Evolutionary conservation across 2,888 invertebrate species (phyloP).

Genomic region (Euclidia mi): DNA sequence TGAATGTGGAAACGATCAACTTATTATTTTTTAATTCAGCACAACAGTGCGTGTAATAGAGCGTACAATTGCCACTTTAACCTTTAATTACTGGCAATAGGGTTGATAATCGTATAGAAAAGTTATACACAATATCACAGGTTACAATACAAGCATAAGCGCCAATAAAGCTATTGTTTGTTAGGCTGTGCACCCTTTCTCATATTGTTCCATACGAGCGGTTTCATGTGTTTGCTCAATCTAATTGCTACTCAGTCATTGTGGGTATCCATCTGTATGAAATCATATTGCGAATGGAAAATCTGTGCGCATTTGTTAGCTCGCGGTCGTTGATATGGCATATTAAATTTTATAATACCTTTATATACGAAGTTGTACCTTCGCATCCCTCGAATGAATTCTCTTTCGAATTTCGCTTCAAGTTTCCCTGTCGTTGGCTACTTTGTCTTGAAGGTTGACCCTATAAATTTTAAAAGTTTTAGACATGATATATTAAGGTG

Average conservation of each 20-base stretch:
- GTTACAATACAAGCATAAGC: conserved; percentile 52
- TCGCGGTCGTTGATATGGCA: conserved; percentile 49
- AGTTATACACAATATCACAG: conserved; percentile 37
- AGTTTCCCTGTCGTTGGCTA: conserved; percentile 30
- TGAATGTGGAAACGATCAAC: conserved; percentile 54
- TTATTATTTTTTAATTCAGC: conserved; percentile 65
- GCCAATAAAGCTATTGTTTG: conserved; percentile 77
- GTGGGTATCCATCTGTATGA: conserved; percentile 79
- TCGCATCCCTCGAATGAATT: conserved; percentile 17
- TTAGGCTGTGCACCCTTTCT: conserved; percentile 78
- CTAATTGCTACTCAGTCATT: conserved; percentile 87
- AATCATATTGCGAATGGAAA: conserved; percentile 77
- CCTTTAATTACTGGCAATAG: conserved; percentile 38
- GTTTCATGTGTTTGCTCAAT: conserved; percentile 85
- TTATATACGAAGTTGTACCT: conserved; percentile 5
- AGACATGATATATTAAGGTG: conserved; percentile 31
- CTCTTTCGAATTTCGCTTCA: not conserved
- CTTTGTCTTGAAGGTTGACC: conserved; percentile 42
- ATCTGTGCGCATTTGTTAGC: conserved; percentile 59
- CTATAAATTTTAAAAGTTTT: conserved; percentile 46
- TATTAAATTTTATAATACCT: conserved; percentile 54
- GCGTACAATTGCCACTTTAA: conserved; percentile 33
- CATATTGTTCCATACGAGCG: conserved; percentile 85
- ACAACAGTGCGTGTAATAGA: conserved; percentile 51
- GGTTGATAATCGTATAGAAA: conserved; percentile 41